Evolutionary conservation across 2,888 invertebrate species (phyloP).

Genomic region (Drosophila koepferae): DNA sequence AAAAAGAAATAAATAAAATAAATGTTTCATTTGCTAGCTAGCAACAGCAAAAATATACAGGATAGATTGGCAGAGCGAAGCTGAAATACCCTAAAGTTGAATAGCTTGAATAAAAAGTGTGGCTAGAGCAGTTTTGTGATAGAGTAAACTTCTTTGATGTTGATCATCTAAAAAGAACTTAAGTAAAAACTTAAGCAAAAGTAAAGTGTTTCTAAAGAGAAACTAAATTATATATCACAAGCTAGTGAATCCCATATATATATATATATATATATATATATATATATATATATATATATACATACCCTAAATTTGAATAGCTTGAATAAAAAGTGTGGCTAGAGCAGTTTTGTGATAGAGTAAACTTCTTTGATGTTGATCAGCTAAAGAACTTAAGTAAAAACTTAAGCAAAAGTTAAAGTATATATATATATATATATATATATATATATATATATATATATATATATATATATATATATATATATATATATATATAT

Average conservation of each 20-base stretch:
- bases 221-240: neutral
- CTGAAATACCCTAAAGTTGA: neutral
- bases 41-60: conserved; percentile 15
- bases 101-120: neutral
- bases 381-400: neutral
- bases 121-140: neutral
- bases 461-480: too few relatives aligned
- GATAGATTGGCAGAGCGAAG: neutral
- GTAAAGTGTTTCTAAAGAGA: neutral
- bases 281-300: too few relatives aligned
- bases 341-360: neutral
- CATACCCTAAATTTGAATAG: neutral
- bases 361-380: neutral
- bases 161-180: neutral
- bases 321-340: neutral
- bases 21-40: conserved; percentile 55
- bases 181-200: neutral
- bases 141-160: neutral
- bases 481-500: too few relatives aligned
- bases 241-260: neutral
- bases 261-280: too few relatives aligned
- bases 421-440: too few relatives aligned
- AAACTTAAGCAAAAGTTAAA: neutral
- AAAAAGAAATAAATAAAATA: neutral
- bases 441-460: too few relatives aligned